Evolutionary conservation across 2,888 invertebrate species (phyloP).

Genomic region (Merodon equestris): DNA sequence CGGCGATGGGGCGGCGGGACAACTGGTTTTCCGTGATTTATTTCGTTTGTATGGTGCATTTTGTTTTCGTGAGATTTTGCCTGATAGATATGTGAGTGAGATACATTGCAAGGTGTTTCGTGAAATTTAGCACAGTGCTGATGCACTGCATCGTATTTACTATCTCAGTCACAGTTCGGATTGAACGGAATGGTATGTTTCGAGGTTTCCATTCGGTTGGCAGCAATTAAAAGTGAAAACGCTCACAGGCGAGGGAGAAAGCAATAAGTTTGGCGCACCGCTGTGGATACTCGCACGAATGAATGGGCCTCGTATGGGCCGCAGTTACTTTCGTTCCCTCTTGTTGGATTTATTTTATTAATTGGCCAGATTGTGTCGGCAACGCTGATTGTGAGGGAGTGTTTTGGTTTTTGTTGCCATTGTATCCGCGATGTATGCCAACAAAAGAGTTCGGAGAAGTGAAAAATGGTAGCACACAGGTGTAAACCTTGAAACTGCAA

Average conservation of each 20-base stretch:
- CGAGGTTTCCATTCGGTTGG: too few species aligned
- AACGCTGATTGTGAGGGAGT: slow-evolving; percentile 48
- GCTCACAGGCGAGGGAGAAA: slow-evolving; percentile 61
- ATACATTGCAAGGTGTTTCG: slow-evolving; percentile 8
- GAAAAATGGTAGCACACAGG: slow-evolving; percentile 43
- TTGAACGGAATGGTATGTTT: not conserved
- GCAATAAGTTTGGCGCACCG: slow-evolving; percentile 54
- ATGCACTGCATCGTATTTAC: slow-evolving; percentile 22
- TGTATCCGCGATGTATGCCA: not conserved
- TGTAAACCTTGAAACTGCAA: slow-evolving; percentile 65
- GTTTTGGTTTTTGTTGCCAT: slow-evolving; percentile 45
- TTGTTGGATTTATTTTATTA: slow-evolving; percentile 38
- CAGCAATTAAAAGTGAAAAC: slow-evolving; percentile 67
- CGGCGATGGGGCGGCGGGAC: slow-evolving; percentile 1
- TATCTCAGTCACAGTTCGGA: slow-evolving; percentile 4
- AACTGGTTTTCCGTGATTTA: slow-evolving; percentile 50
- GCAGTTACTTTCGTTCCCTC: slow-evolving; percentile 57
- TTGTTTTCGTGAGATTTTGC: too few species aligned
- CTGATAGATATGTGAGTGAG: not conserved
- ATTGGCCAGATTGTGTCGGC: slow-evolving; percentile 32
- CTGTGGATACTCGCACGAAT: not conserved
- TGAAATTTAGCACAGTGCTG: slow-evolving; percentile 51
- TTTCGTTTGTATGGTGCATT: slow-evolving; percentile 8
- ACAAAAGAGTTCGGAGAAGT: slow-evolving; percentile 2
- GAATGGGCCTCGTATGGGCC: not conserved